Evolutionary conservation across 2,113 vertebrate species (phyloP).

Genomic region (Nipponia nippon): DNA sequence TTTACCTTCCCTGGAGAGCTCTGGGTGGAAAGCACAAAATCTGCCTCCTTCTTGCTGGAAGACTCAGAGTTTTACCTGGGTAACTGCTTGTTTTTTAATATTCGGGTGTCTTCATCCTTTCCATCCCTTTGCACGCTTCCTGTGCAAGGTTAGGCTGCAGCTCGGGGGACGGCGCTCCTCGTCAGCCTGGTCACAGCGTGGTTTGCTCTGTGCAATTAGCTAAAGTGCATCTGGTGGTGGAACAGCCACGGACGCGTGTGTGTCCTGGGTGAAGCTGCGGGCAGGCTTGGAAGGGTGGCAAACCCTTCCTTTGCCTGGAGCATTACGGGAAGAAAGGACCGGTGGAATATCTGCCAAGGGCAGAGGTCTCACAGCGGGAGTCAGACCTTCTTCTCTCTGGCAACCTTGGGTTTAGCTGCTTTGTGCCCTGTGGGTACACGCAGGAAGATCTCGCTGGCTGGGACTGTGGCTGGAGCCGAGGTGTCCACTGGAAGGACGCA

Average conservation of each 20-base stretch:
- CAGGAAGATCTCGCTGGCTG: not conserved
- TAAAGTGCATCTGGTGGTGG: not conserved
- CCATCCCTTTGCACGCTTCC: too few species aligned
- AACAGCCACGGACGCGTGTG: accelerated
- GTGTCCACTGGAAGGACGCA: not conserved
- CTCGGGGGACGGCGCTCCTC: not conserved
- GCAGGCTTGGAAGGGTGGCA: not conserved
- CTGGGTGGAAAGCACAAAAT: not conserved
- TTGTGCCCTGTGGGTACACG: too few species aligned
- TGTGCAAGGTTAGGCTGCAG: accelerated
- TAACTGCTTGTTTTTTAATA: not conserved
- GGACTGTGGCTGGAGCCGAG: not conserved
- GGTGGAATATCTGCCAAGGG: not conserved
- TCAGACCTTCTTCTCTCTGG: not conserved
- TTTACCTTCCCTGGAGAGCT: not conserved
- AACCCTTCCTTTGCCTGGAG: not conserved
- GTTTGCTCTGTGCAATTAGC: not conserved
- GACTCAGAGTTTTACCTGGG: not conserved
- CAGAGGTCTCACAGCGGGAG: not conserved
- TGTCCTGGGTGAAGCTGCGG: not conserved
- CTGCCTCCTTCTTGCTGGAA: not conserved
- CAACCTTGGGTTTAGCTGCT: not conserved
- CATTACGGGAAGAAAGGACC: not conserved
- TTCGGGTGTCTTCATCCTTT: not conserved
- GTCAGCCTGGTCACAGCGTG: not conserved